phyloP scores from a whole-genome alignment of 2,888 invertebrate genomes.

The Camponotus fellah region DNA sequence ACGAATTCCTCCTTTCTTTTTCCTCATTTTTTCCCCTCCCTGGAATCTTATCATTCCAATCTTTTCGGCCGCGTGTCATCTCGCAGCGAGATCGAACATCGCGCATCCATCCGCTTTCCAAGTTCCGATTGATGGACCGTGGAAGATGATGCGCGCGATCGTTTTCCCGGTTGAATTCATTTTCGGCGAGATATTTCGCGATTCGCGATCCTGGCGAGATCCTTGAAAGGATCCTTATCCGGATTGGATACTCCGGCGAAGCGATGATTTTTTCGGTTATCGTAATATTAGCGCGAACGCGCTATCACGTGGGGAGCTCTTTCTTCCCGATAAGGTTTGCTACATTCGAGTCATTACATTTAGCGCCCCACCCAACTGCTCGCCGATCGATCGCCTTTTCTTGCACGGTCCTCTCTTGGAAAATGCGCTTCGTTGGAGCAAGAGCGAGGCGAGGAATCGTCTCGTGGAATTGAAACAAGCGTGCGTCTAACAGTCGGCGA shows the following conservation, averaged over 20 bases:
- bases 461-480: conserved; percentile 17
- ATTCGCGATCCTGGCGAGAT: too few relatives aligned
- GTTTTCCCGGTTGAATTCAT: background rate
- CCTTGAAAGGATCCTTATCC: too few relatives aligned
- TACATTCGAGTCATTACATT: conserved; percentile 47
- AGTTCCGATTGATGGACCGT: conserved; percentile 1
- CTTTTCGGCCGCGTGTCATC: background rate
- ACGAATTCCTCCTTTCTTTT: conserved; percentile 51
- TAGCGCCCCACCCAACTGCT: conserved; percentile 55
- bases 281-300: background rate
- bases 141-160: background rate
- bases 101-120: background rate
- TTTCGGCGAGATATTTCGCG: background rate
- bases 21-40: background rate
- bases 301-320: conserved; percentile 11
- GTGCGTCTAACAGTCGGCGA: background rate
- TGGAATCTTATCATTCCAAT: conserved; percentile 5
- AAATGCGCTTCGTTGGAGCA: conserved; percentile 58
- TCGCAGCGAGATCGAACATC: background rate
- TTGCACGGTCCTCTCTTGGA: conserved; percentile 45
- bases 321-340: conserved; percentile 27
- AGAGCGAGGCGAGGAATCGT: conserved; percentile 61
- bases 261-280: background rate
- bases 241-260: background rate
- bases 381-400: conserved; percentile 58